Conservation (phyloP, 2,113 vertebrate genomes). For the Solea senegalensis region DNA sequence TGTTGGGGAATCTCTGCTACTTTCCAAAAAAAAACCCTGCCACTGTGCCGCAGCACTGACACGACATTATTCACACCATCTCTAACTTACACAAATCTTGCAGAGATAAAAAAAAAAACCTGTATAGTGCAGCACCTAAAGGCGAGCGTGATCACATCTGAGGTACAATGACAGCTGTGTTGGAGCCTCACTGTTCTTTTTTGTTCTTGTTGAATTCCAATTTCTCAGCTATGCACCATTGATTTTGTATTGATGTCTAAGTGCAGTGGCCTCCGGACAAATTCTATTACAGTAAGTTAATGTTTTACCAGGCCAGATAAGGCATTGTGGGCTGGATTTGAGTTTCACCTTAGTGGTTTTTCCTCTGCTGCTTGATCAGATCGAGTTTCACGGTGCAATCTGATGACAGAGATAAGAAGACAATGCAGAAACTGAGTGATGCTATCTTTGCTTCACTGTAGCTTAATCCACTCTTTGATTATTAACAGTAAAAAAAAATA, state of each 20-base stretch:
- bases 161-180: slow-evolving; percentile 11
- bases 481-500: too few species aligned
- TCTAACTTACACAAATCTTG: slow-evolving; percentile 1
- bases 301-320: slow-evolving; percentile 56
- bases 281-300: slow-evolving; percentile 55
- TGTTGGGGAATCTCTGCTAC: slow-evolving; percentile 44
- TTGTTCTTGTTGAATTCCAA: slow-evolving; percentile 30
- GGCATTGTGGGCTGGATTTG: slow-evolving; percentile 41
- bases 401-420: slow-evolving; percentile 37
- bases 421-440: slow-evolving; percentile 13
- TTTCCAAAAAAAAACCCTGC: slow-evolving; percentile 1
- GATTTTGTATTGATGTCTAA: slow-evolving; percentile 61
- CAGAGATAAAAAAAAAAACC: neutral
- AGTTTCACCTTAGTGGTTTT: slow-evolving; percentile 52
- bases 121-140: neutral
- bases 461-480: too few species aligned
- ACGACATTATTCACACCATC: neutral
- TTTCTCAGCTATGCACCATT: slow-evolving; percentile 55
- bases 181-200: slow-evolving; percentile 1
- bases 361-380: slow-evolving; percentile 25
- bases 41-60: neutral
- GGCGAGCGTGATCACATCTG: slow-evolving; percentile 11
- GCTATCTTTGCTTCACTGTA: neutral
- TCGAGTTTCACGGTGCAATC: slow-evolving; percentile 49
- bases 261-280: slow-evolving; percentile 56